These are phyloP conservation scores for Cyrtorhinus lividipennis DNA, from an alignment of 1,140 invertebrate genomes.

Conservation along the genomic window DNA sequence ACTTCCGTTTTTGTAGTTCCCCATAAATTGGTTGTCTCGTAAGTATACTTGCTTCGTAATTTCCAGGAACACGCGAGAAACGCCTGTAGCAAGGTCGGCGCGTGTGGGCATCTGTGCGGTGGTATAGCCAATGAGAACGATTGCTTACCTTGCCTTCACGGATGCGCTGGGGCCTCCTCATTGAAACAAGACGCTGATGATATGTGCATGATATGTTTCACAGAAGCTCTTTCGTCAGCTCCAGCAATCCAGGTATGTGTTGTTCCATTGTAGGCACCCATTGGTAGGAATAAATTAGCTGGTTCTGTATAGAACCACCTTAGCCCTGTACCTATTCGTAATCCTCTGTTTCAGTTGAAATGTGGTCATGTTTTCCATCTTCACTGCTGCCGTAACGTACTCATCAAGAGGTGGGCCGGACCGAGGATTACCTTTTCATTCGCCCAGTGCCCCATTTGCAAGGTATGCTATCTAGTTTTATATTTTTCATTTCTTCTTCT, in stretches of 20 bases:
- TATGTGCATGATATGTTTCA: constrained; percentile 99
- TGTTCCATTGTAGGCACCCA: not conserved
- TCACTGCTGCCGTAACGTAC: constrained; percentile 75
- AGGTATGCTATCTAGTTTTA: constrained; percentile 46
- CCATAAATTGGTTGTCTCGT: no score
- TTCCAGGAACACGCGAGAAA: constrained; percentile 63
- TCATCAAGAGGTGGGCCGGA: constrained; percentile 81
- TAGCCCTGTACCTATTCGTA: no score
- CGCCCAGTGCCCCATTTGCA: constrained; percentile 91
- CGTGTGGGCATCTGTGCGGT: constrained; percentile 85
- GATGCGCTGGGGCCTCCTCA: constrained; percentile 32
- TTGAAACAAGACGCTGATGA: constrained; percentile 91
- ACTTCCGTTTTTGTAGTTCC: no score
- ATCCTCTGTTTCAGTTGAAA: constrained; percentile 45
- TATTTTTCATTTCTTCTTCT: no score
- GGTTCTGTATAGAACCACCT: no score
- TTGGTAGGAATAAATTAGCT: no score
- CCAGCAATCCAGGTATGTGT: constrained; percentile 69
- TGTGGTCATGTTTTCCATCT: constrained; percentile 95
- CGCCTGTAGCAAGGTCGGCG: constrained; percentile 66
- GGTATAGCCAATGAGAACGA: constrained; percentile 59
- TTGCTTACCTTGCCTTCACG: constrained; percentile 62
- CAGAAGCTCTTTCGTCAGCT: constrained; percentile 83
- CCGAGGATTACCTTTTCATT: constrained; percentile 94
- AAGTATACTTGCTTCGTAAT: not conserved